Evolutionary conservation across 2,113 vertebrate species (phyloP).

Genomic region (Silurus meridionalis): DNA sequence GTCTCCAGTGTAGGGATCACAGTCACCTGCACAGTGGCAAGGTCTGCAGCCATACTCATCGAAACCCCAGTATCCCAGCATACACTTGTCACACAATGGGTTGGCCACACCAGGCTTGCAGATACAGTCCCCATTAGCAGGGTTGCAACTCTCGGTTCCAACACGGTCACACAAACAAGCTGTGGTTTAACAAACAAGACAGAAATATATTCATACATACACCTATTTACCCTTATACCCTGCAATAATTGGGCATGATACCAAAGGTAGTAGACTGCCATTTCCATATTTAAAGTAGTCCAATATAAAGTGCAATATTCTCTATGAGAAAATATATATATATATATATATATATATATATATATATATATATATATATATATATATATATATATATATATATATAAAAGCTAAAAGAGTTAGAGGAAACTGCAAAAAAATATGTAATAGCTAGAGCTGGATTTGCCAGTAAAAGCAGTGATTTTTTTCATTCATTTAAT

Average conservation of each 20-base stretch:
- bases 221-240: too few species aligned
- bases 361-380: too few species aligned
- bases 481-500: neutral
- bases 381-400: too few species aligned
- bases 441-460: neutral
- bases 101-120: constrained; percentile 92
- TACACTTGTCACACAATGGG: constrained; percentile 86
- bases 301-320: neutral
- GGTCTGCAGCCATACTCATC: constrained; percentile 87
- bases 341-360: too few species aligned
- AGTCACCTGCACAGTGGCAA: constrained; percentile 88
- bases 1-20: constrained; percentile 87
- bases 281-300: neutral
- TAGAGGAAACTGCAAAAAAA: neutral
- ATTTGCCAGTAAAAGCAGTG: neutral
- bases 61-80: constrained; percentile 96
- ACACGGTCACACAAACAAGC: constrained; percentile 86
- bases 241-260: neutral
- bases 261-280: neutral
- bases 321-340: neutral
- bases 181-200: constrained; percentile 55
- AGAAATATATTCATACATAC: constrained; percentile 17
- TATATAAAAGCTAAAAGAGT: neutral
- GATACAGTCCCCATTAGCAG: constrained; percentile 86
- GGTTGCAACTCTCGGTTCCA: constrained; percentile 86